Evolutionary conservation across 2,113 vertebrate species (phyloP).

Genomic region (Leptosomus discolor): DNA sequence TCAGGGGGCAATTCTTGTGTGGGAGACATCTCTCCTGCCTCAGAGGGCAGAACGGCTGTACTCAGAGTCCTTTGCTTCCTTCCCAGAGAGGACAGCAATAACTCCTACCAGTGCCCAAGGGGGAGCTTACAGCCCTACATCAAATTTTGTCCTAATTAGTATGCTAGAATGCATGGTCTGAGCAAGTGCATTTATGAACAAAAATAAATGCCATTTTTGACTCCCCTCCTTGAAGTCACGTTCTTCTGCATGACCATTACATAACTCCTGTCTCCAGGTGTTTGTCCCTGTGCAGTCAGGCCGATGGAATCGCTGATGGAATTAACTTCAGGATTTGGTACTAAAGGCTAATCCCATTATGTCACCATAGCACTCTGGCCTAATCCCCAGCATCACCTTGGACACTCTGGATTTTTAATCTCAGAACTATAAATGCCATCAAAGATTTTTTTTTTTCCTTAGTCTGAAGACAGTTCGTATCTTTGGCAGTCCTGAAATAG

Average conservation of each 20-base stretch:
- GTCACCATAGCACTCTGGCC: neutral
- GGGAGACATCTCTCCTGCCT: neutral
- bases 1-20: neutral
- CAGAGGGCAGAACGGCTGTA: neutral
- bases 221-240: neutral
- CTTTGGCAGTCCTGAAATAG: neutral
- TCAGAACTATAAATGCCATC: constrained; percentile 13
- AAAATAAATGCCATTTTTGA: neutral
- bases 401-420: neutral
- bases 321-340: constrained; percentile 28
- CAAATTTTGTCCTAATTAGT: neutral
- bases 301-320: neutral
- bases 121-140: neutral
- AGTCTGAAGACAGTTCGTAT: neutral
- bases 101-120: neutral
- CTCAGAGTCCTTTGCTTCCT: neutral
- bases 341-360: constrained; percentile 43
- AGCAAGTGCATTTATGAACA: neutral
- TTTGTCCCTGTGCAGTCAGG: neutral
- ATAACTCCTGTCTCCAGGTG: neutral
- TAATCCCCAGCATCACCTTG: constrained; percentile 11
- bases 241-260: neutral
- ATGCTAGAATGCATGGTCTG: neutral
- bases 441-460: neutral
- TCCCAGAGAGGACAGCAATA: neutral